Conservation (phyloP, 2,113 vertebrate species). For the Tupaia tana region DNA sequence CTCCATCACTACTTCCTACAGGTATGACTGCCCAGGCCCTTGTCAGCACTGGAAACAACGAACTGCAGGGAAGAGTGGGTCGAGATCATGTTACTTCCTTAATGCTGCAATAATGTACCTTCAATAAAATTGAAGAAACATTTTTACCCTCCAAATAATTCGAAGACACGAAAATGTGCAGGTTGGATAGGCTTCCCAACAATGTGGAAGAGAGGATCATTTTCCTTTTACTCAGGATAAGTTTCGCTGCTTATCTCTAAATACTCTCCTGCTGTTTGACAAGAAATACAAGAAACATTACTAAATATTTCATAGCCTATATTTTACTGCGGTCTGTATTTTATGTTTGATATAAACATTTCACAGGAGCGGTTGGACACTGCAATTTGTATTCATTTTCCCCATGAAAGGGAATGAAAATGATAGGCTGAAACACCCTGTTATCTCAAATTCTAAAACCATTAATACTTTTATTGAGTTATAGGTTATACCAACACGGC, state of each 20-base stretch:
- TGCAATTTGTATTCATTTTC: slow-evolving; percentile 59
- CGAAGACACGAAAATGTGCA: not conserved
- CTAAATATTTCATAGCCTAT: not conserved
- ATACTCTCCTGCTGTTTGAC: slow-evolving; percentile 14
- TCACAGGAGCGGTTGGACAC: not conserved
- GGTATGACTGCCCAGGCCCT: not conserved
- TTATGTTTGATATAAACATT: slow-evolving; percentile 45
- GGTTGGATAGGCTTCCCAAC: not conserved
- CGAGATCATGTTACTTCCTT: not conserved
- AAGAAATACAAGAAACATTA: slow-evolving; percentile 11
- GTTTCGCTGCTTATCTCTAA: not conserved
- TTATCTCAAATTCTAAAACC: slow-evolving; percentile 16
- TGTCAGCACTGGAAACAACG: not conserved
- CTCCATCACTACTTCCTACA: no score
- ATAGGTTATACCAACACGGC: not conserved
- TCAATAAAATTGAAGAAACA: not conserved
- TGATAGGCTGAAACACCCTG: not conserved
- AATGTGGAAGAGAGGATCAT: not conserved
- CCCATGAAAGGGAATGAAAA: slow-evolving; percentile 53
- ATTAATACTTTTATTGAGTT: slow-evolving; percentile 8
- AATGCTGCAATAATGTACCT: not conserved
- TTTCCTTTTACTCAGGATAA: not conserved
- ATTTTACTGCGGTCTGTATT: slow-evolving; percentile 39
- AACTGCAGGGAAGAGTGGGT: not conserved
- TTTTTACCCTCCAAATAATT: not conserved